Evolutionary conservation across 2,113 vertebrate genomes (phyloP).

Genomic region (Xenus cinereus): DNA sequence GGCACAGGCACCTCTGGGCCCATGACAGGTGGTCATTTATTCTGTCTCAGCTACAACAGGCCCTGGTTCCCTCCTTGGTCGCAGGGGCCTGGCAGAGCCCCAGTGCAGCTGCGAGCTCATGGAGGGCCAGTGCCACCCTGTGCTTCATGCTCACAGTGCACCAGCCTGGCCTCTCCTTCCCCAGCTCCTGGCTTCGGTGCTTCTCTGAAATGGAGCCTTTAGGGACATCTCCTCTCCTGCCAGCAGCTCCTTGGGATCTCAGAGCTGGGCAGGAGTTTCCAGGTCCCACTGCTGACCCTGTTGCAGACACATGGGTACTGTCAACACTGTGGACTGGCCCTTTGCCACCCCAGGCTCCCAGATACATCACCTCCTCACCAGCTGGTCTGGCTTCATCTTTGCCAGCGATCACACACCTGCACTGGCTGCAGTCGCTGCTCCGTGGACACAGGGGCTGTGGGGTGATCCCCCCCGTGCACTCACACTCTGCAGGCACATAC

Average conservation of each 20-base stretch:
- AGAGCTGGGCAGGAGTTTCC: background rate
- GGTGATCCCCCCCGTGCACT: rapidly evolving
- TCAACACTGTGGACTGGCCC: background rate
- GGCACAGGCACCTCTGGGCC: background rate
- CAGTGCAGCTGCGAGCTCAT: rapidly evolving
- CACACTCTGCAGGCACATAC: too few relatives aligned
- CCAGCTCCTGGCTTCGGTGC: background rate
- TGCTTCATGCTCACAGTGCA: background rate
- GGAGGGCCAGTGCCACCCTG: background rate
- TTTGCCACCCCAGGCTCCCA: background rate
- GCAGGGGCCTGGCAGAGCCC: rapidly evolving
- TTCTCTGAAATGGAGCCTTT: background rate
- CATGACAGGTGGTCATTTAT: rapidly evolving
- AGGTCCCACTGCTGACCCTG: rapidly evolving
- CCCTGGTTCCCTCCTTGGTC: background rate
- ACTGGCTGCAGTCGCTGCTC: background rate
- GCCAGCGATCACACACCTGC: rapidly evolving
- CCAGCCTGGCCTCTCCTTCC: rapidly evolving
- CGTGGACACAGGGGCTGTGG: rapidly evolving
- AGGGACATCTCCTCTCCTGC: background rate
- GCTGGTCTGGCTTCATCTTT: too few relatives aligned
- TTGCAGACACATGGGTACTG: rapidly evolving
- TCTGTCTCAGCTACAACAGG: too few relatives aligned
- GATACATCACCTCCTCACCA: rapidly evolving
- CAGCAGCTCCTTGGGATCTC: background rate